phyloP scores from a whole-genome alignment of 2,888 invertebrate species.

The Cephus pygmeus region DNA sequence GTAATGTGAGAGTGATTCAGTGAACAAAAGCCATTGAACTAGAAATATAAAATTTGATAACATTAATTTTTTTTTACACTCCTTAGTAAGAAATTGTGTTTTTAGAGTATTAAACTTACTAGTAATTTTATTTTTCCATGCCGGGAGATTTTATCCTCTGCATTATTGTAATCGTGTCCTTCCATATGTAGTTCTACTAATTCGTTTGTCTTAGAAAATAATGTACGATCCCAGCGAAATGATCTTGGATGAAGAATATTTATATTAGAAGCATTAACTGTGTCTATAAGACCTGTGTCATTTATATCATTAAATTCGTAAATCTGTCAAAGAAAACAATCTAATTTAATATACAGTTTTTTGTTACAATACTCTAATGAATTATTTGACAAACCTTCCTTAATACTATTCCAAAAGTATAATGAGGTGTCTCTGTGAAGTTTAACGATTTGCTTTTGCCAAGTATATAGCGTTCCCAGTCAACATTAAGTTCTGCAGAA shows the following conservation, averaged over 20 bases:
- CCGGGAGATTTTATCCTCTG: constrained; percentile 48
- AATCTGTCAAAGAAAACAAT: constrained; percentile 62
- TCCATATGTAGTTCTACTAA: constrained; percentile 57
- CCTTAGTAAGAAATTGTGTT: neutral
- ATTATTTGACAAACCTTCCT: constrained; percentile 61
- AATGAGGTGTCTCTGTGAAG: constrained; percentile 67
- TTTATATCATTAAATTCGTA: constrained; percentile 72
- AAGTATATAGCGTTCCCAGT: constrained; percentile 66
- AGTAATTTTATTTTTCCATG: constrained; percentile 54
- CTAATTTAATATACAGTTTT: constrained; percentile 59
- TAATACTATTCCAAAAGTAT: constrained; percentile 72
- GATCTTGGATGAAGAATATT: constrained; percentile 56
- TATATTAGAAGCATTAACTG: constrained; percentile 53
- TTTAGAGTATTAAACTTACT: constrained; percentile 35
- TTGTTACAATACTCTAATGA: neutral
- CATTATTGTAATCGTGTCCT: constrained; percentile 49
- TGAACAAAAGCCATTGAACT: constrained; percentile 70
- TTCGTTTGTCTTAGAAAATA: constrained; percentile 59
- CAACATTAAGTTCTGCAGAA: constrained; percentile 67
- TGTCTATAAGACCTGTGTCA: constrained; percentile 66
- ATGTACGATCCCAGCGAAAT: constrained; percentile 64
- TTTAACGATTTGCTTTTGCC: constrained; percentile 56
- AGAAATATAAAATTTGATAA: constrained; percentile 29
- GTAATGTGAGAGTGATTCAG: constrained; percentile 67
- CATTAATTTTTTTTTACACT: neutral